Conservation (phyloP, 2,113 vertebrate species). For the Xiphias gladius region DNA sequence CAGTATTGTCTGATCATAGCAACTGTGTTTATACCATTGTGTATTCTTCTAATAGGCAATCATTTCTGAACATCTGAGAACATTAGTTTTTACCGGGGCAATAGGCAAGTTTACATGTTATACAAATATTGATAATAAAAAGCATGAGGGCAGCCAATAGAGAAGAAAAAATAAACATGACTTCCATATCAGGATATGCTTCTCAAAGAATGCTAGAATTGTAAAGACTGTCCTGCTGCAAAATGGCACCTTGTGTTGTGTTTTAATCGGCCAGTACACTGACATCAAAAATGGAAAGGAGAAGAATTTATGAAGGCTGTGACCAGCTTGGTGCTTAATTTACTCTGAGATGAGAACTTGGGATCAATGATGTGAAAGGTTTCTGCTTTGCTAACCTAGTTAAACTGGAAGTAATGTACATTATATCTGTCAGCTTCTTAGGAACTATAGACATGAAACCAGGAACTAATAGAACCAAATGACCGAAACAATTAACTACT, state of each 20-base stretch:
- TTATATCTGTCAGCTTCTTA: not conserved
- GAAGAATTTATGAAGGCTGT: not conserved
- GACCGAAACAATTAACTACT: slow-evolving; percentile 5
- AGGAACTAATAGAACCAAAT: not conserved
- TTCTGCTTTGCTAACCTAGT: not conserved
- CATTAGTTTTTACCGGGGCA: not conserved
- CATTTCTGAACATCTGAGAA: not conserved
- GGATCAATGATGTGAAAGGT: not conserved
- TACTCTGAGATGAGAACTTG: not conserved
- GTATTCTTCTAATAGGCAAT: not conserved
- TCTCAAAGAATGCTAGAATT: not conserved
- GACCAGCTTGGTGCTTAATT: not conserved
- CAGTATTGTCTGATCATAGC: not conserved
- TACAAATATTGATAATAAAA: not conserved
- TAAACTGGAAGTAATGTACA: not conserved
- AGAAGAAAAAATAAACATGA: not conserved
- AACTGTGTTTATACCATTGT: not conserved
- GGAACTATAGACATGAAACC: slow-evolving; percentile 6
- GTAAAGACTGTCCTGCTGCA: not conserved
- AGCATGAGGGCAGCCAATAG: not conserved
- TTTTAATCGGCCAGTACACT: not conserved
- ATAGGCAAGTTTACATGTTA: not conserved
- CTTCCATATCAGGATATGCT: not conserved
- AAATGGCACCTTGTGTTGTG: not conserved
- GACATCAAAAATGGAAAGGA: too few species aligned